Evolutionary conservation across 1,140 invertebrate genomes (phyloP), one percentile per base, ranked within the genome.

Genomic region (Branchinecta lynchi): DNA sequence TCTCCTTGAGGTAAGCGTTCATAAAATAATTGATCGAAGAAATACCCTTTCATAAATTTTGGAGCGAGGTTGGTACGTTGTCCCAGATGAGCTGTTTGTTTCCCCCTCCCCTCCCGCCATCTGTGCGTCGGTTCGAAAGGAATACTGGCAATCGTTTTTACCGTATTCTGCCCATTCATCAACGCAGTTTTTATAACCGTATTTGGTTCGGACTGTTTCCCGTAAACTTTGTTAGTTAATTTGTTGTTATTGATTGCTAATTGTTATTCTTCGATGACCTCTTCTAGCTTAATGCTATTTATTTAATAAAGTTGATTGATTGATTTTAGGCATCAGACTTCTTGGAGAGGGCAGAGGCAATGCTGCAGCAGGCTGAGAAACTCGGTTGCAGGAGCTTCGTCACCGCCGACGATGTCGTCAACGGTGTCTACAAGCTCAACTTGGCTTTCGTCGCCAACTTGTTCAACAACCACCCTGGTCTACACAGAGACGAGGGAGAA

Each of bases 391-490:
- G 95, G 65, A 90, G 89, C 72, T 99, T 99, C 81, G 88, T 99
- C 0, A 93, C 93, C 0, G 85, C 96, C 0, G 87, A 87, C 72
- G 96, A 99, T 80, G 94, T 99, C 9, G 92, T 96, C 0, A 89
- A 90, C 73, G 96, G 96, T 3, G 91, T 97, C 67, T 93, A 97
- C 80, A 99, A 99, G 80, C 84, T 99, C 45, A 99, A 99, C 82
- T 82, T 99, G 79, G 96, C 96, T 0, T 99, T 98, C 78, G 96
- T 99, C 7, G 97, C 97, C 45, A 99, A 99, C 81, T 83, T 99
- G 74, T 99, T 99, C 81, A 99, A 99, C 80, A 96, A 95, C 77
- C 93, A 97, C 81, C 96, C 96, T 0, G 92, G 88, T 2, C 80
- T 87, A 32, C 79, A 81, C 70, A 76, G 76, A 65, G 79, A 80